Evolutionary conservation across 1,140 invertebrate species (phyloP).

Genomic region (Microplitis demolitor): DNA sequence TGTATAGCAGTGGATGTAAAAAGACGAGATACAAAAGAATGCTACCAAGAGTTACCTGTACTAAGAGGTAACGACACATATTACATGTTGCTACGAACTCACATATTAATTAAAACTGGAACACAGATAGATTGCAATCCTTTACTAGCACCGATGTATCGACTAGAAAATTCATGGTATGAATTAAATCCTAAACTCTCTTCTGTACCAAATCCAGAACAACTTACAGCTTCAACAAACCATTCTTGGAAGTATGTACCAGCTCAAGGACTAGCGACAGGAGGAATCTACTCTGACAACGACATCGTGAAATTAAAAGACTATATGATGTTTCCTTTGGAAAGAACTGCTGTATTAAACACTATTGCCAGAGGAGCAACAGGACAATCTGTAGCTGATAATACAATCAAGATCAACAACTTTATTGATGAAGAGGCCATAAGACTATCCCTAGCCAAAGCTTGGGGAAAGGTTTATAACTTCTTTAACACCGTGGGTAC

Average conservation of each 20-base stretch:
- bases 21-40: conserved; percentile 11
- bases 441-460: too few relatives aligned
- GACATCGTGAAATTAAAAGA: conserved; percentile 7
- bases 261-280: background rate
- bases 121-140: background rate
- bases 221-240: too few relatives aligned
- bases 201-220: too few relatives aligned
- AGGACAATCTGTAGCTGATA: background rate
- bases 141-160: too few relatives aligned
- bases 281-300: background rate
- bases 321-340: conserved; percentile 19
- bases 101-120: conserved; percentile 24
- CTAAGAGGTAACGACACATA: conserved; percentile 13
- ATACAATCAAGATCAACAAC: too few relatives aligned
- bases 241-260: conserved; percentile 31
- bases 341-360: conserved; percentile 16
- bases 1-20: conserved; percentile 32
- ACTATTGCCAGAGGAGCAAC: conserved; percentile 8
- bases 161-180: background rate
- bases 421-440: too few relatives aligned
- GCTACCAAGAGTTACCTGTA: conserved; percentile 26
- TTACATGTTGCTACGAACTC: conserved; percentile 26
- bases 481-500: too few relatives aligned
- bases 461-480: too few relatives aligned
- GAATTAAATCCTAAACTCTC: too few relatives aligned